phyloP scores from a whole-genome alignment of 2,797 vertebrate species.

The Phrynocephalus vlangalii region DNA sequence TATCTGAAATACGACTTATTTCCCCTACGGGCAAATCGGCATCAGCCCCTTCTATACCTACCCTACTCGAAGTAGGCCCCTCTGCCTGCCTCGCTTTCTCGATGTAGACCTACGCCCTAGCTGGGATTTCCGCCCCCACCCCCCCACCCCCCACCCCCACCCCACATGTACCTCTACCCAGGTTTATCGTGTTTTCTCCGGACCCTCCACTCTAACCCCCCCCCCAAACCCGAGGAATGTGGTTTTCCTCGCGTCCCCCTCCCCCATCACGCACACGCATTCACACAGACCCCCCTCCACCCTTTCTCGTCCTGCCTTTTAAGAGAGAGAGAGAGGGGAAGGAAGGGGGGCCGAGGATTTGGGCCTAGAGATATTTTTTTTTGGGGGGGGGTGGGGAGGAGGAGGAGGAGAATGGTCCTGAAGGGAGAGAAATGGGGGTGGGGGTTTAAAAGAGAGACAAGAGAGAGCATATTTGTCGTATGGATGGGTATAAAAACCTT shows the following conservation, averaged over 20 bases:
- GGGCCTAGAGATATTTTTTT: no score
- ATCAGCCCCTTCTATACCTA: neutral
- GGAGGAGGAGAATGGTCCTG: neutral
- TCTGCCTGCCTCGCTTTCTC: no score
- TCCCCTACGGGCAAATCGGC: neutral
- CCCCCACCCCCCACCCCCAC: no score
- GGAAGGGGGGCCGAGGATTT: no score
- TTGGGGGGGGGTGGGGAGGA: no score
- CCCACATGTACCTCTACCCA: no score
- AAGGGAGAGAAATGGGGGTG: neutral
- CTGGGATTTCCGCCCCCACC: no score
- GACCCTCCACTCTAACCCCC: neutral
- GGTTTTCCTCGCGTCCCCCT: neutral
- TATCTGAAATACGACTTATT: neutral
- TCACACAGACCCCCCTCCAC: neutral
- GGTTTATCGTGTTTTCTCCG: no score
- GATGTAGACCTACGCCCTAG: neutral
- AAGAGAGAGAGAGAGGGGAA: no score
- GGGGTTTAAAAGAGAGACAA: constrained; percentile 14
- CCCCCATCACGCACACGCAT: neutral
- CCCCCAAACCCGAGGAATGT: neutral
- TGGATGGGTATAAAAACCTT: constrained; percentile 95
- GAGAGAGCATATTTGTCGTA: constrained; percentile 71
- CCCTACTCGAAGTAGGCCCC: neutral
- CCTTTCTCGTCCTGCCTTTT: neutral